Evolutionary conservation across 2,888 invertebrate species (phyloP).

Genomic region (Hartigia nigra): DNA sequence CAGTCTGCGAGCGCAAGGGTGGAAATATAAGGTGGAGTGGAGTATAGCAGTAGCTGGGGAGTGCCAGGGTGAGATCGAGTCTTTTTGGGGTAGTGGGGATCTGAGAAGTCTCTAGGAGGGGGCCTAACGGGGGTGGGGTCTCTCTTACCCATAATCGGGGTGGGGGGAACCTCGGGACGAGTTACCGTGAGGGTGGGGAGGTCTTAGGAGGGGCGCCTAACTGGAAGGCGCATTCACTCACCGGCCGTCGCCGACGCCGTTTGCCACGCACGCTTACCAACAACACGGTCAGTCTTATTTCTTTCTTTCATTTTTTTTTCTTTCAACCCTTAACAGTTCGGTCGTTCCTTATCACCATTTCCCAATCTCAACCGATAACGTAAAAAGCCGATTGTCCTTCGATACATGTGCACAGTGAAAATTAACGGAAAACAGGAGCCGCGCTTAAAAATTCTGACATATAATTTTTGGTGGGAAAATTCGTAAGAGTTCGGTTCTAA

Average conservation of each 20-base stretch:
- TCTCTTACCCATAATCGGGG: not conserved
- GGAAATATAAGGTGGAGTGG: slow-evolving; percentile 24
- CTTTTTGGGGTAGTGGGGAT: not conserved
- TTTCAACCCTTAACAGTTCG: not conserved
- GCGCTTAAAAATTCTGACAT: not conserved
- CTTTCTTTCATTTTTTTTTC: slow-evolving; percentile 16
- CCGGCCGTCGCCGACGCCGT: slow-evolving; percentile 63
- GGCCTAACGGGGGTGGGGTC: slow-evolving; percentile 29
- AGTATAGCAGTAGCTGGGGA: slow-evolving; percentile 30
- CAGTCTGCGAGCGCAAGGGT: slow-evolving; percentile 14
- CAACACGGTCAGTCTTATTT: slow-evolving; percentile 54
- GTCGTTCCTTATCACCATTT: not conserved
- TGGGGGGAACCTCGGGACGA: not conserved
- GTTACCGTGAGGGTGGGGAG: slow-evolving; percentile 37
- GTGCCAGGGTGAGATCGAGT: slow-evolving; percentile 24
- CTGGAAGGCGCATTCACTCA: slow-evolving; percentile 63
- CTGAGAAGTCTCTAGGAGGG: slow-evolving; percentile 13
- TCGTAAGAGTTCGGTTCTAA: not conserved
- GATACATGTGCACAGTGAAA: not conserved
- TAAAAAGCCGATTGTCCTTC: not conserved
- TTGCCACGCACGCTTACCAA: slow-evolving; percentile 53
- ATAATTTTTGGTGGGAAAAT: not conserved
- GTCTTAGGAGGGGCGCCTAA: slow-evolving; percentile 61
- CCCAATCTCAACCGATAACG: not conserved
- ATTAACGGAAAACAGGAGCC: not conserved